Evolutionary conservation across 2,888 invertebrate species (phyloP).

Genomic region (Alloscopus bannaensis): DNA sequence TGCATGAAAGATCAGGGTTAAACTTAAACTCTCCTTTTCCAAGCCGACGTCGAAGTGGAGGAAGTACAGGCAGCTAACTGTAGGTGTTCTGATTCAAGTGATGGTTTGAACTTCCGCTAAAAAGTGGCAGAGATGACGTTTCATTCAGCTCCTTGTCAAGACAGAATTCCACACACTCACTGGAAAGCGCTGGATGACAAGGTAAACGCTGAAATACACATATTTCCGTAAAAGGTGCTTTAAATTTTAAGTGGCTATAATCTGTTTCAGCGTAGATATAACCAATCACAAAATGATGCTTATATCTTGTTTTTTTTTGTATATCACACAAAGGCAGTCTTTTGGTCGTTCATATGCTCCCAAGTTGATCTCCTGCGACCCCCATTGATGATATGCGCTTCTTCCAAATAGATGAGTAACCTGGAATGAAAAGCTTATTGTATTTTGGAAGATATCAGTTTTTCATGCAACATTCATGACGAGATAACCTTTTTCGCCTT

Average conservation of each 20-base stretch:
- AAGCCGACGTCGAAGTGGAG: neutral
- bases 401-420: neutral
- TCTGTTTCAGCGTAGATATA: no score
- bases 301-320: no score
- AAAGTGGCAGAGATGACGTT: neutral
- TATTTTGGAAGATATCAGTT: neutral
- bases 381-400: neutral
- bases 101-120: neutral
- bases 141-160: neutral
- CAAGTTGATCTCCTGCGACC: slow-evolving; percentile 1
- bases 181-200: no score
- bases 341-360: neutral
- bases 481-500: slow-evolving; percentile 24
- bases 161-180: no score
- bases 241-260: no score
- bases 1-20: slow-evolving; percentile 30
- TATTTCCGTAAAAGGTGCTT: no score
- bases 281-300: no score
- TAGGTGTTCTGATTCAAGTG: no score
- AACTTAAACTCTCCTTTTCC: neutral
- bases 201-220: no score
- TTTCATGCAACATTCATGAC: slow-evolving; percentile 15
- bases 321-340: no score
- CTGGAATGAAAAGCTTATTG: neutral
- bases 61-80: neutral